Conservation (phyloP, 1,140 invertebrate genomes). For the Dinothrombium tinctorium region DNA sequence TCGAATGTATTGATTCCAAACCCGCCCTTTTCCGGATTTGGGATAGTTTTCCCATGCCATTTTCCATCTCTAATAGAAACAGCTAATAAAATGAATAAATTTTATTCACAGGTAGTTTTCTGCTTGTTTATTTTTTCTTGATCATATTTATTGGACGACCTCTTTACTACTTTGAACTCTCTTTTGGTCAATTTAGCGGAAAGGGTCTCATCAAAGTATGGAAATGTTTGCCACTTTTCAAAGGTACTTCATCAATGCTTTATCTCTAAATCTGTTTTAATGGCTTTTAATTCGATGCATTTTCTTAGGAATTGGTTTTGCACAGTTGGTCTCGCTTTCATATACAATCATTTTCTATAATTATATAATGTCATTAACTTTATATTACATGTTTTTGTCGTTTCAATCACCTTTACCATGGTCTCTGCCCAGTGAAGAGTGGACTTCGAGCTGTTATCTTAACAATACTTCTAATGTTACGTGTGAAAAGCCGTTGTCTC, state of each 20-base stretch:
- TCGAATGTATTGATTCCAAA: too few relatives aligned
- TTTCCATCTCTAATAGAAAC: too few relatives aligned
- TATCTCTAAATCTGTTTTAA: too few relatives aligned
- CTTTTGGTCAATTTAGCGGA: slow-evolving; percentile 21
- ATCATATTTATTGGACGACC: slow-evolving; percentile 31
- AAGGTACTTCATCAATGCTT: too few relatives aligned
- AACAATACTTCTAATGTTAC: background rate
- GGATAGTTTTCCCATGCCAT: too few relatives aligned
- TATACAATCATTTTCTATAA: slow-evolving; percentile 22
- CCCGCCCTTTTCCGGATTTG: too few relatives aligned
- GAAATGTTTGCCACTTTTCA: too few relatives aligned
- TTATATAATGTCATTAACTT: slow-evolving; percentile 21
- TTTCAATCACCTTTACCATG: slow-evolving; percentile 20
- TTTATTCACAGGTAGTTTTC: too few relatives aligned
- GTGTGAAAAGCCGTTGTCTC: background rate
- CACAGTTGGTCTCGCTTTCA: slow-evolving; percentile 19
- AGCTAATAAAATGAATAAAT: too few relatives aligned
- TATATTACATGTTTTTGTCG: slow-evolving; percentile 23
- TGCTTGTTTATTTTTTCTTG: too few relatives aligned
- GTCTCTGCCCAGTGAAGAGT: slow-evolving; percentile 17
- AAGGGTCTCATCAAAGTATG: too few relatives aligned
- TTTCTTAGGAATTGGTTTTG: slow-evolving; percentile 25
- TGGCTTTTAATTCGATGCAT: too few relatives aligned
- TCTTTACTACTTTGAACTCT: slow-evolving; percentile 27
- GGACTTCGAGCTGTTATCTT: slow-evolving; percentile 12